Evolutionary conservation across 2,797 vertebrate species (phyloP).

Genomic region (Pangasius krempfi): DNA sequence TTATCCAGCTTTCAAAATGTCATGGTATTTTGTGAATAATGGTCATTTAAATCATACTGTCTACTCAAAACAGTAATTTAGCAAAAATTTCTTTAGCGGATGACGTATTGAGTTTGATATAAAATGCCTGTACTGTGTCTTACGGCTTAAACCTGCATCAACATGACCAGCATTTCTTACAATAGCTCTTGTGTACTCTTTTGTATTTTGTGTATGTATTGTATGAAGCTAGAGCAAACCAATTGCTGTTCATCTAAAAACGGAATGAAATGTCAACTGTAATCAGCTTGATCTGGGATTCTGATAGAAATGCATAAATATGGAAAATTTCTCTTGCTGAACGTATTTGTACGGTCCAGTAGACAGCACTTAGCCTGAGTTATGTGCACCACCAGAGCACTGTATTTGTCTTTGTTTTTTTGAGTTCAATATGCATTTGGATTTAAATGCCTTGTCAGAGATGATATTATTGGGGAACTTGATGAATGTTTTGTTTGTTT

Average conservation of each 20-base stretch:
- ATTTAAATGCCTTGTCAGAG: slow-evolving; percentile 74
- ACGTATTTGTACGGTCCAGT: slow-evolving; percentile 47
- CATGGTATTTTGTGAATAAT: slow-evolving; percentile 2
- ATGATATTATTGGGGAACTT: slow-evolving; percentile 69
- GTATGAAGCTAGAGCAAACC: slow-evolving; percentile 46
- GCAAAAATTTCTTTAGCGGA: background rate
- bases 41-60: too few species aligned
- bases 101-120: background rate
- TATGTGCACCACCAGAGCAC: slow-evolving; percentile 47
- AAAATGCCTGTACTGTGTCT: slow-evolving; percentile 13
- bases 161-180: slow-evolving; percentile 38
- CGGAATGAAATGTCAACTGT: slow-evolving; percentile 68
- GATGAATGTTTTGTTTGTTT: slow-evolving; percentile 71
- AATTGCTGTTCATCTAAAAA: slow-evolving; percentile 54
- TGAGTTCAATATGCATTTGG: slow-evolving; percentile 63
- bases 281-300: slow-evolving; percentile 65
- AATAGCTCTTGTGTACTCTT: slow-evolving; percentile 25
- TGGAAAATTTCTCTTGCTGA: slow-evolving; percentile 58
- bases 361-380: slow-evolving; percentile 40
- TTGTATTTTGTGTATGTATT: slow-evolving; percentile 34
- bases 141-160: slow-evolving; percentile 20
- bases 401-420: slow-evolving; percentile 39
- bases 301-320: slow-evolving; percentile 60
- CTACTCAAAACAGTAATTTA: background rate
- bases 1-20: background rate